A percentile compares a stretch with the other conserved stretches of the same genome.
Conservation (phyloP, 2,888 invertebrate genomes). For the Glaucopsyche alexis region DNA sequence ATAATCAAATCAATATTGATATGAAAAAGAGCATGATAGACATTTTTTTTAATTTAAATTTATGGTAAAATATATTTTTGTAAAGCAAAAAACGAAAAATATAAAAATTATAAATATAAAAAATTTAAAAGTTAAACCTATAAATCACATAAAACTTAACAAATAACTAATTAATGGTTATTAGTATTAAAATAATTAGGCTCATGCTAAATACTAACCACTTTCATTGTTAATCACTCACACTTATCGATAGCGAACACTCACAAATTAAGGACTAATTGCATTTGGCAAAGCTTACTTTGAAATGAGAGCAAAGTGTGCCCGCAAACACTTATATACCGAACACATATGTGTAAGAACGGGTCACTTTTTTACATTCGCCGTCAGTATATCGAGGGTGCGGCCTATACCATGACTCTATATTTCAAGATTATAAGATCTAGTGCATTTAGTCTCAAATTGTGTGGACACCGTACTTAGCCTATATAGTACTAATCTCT, state of each 20-base stretch:
- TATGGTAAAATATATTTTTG: not conserved
- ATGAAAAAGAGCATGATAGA: no score
- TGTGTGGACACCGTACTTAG: constrained; percentile 11
- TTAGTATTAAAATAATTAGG: not conserved
- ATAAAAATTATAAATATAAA: no score
- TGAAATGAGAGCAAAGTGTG: constrained; percentile 77
- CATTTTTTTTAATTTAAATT: not conserved
- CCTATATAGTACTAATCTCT: not conserved
- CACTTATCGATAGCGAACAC: constrained; percentile 35
- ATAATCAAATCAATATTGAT: no score
- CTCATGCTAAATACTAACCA: constrained; percentile 51
- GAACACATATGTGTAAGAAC: constrained; percentile 78
- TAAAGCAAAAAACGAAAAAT: no score
- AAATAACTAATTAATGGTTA: not conserved
- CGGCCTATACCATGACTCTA: constrained; percentile 50
- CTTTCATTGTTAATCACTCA: constrained; percentile 52
- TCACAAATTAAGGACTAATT: constrained; percentile 45
- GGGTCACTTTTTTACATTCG: constrained; percentile 77
- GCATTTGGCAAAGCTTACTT: constrained; percentile 74
- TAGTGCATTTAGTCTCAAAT: constrained; percentile 25
- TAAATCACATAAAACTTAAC: not conserved
- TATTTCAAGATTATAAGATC: constrained; percentile 35
- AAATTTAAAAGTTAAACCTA: not conserved
- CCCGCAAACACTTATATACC: constrained; percentile 75
- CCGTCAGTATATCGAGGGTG: constrained; percentile 63